These are phyloP conservation scores for Stenichneumon culpator DNA, from an alignment of 2,888 invertebrate genomes.

Conservation along the genomic window DNA sequence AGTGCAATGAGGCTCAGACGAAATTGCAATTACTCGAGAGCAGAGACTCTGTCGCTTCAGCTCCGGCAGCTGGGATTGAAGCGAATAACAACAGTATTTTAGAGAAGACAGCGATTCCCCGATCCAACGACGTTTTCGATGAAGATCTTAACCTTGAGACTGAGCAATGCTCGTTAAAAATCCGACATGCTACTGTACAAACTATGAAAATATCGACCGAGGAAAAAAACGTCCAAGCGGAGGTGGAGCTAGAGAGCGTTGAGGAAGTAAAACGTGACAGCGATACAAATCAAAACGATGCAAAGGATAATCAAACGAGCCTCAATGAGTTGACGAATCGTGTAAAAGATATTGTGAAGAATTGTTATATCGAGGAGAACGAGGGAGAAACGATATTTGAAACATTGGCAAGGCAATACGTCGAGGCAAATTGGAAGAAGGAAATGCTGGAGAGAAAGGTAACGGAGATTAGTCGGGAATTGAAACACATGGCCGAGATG, in stretches of 20 bases:
- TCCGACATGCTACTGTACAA: constrained; percentile 58
- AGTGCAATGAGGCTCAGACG: constrained; percentile 81
- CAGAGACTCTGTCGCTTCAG: constrained; percentile 22
- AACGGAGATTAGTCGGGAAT: constrained; percentile 80
- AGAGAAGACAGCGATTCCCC: constrained; percentile 13
- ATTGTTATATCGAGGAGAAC: constrained; percentile 80
- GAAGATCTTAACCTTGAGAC: constrained; percentile 34
- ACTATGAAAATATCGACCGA: constrained; percentile 45
- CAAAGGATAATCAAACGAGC: constrained; percentile 4
- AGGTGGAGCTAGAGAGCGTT: background rate
- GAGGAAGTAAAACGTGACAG: constrained; percentile 16
- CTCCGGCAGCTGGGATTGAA: constrained; percentile 13
- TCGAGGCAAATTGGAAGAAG: constrained; percentile 82
- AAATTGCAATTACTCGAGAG: constrained; percentile 73
- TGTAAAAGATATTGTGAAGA: constrained; percentile 83
- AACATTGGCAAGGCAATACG: constrained; percentile 76
- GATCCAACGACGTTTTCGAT: constrained; percentile 13
- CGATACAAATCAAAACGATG: background rate
- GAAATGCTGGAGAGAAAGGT: constrained; percentile 83
- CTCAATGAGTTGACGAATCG: constrained; percentile 81
- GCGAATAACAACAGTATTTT: constrained; percentile 65
- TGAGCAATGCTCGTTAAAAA: constrained; percentile 24
- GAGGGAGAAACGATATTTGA: constrained; percentile 80
- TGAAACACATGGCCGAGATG: constrained; percentile 78
- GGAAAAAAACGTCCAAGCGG: constrained; percentile 68